phyloP scores from a whole-genome alignment of 2,797 vertebrate genomes.

The Buceros bicornis region DNA sequence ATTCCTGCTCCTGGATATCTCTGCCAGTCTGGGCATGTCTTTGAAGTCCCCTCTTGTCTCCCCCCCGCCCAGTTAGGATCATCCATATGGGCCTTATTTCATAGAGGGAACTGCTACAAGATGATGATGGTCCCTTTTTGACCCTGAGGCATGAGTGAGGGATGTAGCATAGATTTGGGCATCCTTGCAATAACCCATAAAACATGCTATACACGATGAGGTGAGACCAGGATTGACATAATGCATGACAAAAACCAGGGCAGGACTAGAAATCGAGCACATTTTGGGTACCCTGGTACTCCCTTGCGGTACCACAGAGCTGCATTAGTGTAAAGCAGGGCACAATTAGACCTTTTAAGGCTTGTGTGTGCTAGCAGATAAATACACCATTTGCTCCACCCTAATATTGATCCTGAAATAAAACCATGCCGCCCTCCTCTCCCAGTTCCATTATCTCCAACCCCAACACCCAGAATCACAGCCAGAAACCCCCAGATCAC shows the following conservation, averaged over 20 bases:
- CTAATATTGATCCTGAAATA: constrained; percentile 56
- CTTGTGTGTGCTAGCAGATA: not conserved
- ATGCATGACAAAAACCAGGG: accelerated
- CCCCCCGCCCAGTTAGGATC: not conserved
- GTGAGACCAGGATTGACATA: not conserved
- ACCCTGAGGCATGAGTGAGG: not conserved
- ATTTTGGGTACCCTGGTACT: not conserved
- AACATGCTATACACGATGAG: accelerated
- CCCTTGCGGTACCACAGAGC: not conserved
- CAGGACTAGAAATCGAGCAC: not conserved
- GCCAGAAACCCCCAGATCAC: constrained; percentile 30
- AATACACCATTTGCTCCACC: constrained; percentile 38
- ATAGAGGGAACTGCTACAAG: not conserved
- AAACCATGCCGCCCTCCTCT: not conserved
- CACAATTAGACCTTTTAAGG: constrained; percentile 40
- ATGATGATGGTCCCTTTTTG: not conserved
- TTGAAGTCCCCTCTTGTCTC: not conserved
- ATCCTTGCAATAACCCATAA: not conserved
- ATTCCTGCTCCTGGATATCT: not conserved
- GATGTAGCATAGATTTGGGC: not conserved
- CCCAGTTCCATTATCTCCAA: constrained; percentile 56
- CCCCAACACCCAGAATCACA: constrained; percentile 13
- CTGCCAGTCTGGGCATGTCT: not conserved
- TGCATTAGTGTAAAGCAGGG: constrained; percentile 23
- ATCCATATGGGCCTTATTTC: not conserved